Conservation (phyloP, 2,113 vertebrate species). For the Platichthys stellatus region DNA sequence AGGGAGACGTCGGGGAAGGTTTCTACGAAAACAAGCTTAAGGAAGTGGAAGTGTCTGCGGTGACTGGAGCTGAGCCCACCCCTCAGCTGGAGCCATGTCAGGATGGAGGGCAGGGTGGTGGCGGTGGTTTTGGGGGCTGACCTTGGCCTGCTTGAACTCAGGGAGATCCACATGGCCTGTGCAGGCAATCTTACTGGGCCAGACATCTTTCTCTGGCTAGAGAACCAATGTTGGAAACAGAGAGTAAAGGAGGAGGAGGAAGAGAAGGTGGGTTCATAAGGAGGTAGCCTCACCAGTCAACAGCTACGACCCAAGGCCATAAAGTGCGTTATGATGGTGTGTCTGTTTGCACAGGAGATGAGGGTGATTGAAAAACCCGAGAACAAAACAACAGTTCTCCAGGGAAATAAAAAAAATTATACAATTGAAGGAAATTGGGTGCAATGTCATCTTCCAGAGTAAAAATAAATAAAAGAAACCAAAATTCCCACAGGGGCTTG, state of each 20-base stretch:
- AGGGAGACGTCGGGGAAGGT: conserved; percentile 62
- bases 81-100: conserved; percentile 62
- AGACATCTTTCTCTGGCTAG: conserved; percentile 32
- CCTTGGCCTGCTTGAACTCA: conserved; percentile 40
- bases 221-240: conserved; percentile 21
- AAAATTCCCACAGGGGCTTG: background rate
- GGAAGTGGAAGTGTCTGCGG: conserved; percentile 75
- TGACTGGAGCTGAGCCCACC: conserved; percentile 66
- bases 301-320: conserved; percentile 62
- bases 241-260: background rate
- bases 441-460: background rate
- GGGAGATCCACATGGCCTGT: conserved; percentile 45
- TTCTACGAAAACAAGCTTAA: conserved; percentile 75
- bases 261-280: conserved; percentile 13
- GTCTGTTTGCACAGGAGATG: conserved; percentile 29
- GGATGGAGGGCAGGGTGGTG: conserved; percentile 5
- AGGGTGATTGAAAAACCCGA: conserved; percentile 36
- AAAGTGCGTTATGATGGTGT: conserved; percentile 37
- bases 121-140: conserved; percentile 38
- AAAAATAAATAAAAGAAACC: background rate
- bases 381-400: conserved; percentile 16
- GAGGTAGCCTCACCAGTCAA: conserved; percentile 49
- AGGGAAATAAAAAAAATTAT: background rate
- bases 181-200: conserved; percentile 24
- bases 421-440: too few relatives aligned